phyloP scores from a whole-genome alignment of 1,140 invertebrate genomes.

The Drosophila nannoptera region DNA sequence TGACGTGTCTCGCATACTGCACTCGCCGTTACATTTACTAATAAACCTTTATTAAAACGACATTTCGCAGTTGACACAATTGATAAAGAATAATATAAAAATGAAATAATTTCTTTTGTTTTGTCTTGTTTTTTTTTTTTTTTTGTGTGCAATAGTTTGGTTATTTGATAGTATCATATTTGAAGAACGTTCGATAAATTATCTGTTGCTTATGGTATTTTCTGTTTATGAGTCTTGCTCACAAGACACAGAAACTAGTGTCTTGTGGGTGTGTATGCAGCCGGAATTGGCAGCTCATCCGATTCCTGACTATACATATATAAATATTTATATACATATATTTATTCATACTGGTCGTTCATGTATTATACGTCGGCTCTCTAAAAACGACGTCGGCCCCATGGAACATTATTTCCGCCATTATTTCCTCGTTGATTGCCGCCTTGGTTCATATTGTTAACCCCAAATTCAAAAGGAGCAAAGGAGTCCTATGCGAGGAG shows the following conservation, averaged over 20 bases:
- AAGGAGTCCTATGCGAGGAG: conserved; percentile 67
- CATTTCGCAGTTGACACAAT: conserved; percentile 15
- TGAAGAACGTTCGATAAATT: conserved; percentile 3
- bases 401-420: conserved; percentile 75
- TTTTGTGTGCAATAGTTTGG: conserved; percentile 15
- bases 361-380: conserved; percentile 32
- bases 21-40: conserved; percentile 1
- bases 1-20: background rate
- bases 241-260: conserved; percentile 10
- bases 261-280: conserved; percentile 23
- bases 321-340: background rate
- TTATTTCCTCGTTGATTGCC: conserved; percentile 76
- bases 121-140: too few relatives aligned
- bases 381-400: conserved; percentile 77
- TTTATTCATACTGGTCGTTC: conserved; percentile 30
- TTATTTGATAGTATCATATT: conserved; percentile 21
- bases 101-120: conserved; percentile 1
- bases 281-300: too few relatives aligned
- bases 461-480: conserved; percentile 78
- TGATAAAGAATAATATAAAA: conserved; percentile 34
- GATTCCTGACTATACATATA: too few relatives aligned
- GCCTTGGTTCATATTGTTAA: conserved; percentile 77
- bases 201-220: conserved; percentile 8
- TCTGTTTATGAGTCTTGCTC: background rate
- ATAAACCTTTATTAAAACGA: conserved; percentile 20